phyloP scores from a whole-genome alignment of 2,888 invertebrate genomes.

The Drosophila ustulata region DNA sequence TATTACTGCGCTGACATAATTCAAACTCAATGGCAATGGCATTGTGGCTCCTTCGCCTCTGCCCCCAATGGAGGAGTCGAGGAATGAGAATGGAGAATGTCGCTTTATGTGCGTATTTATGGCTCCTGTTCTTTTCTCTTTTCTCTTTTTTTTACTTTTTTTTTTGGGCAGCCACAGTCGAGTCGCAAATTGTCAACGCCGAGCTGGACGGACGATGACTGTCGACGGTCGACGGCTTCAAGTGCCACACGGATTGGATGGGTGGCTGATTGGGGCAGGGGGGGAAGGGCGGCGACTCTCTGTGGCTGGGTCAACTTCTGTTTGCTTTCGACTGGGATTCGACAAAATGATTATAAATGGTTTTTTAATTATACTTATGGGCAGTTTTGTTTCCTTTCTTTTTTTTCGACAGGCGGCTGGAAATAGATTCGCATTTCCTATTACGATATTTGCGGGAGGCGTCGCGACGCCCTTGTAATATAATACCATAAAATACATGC shows the following conservation, averaged over 20 bases:
- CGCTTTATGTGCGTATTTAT: constrained; percentile 57
- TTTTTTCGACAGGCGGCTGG: constrained; percentile 11
- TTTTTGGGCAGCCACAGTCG: constrained; percentile 23
- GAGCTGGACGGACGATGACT: constrained; percentile 30
- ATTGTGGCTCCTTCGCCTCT: constrained; percentile 20
- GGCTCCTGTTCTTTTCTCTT: constrained; percentile 32
- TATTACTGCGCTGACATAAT: constrained; percentile 76
- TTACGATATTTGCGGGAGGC: constrained; percentile 16
- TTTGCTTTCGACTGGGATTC: constrained; percentile 43
- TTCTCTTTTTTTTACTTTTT: constrained; percentile 19
- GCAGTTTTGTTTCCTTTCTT: constrained; percentile 29
- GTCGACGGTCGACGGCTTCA: constrained; percentile 28
- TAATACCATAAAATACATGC: constrained; percentile 18
- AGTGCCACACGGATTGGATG: constrained; percentile 12
- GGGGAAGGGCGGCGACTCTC: constrained; percentile 3
- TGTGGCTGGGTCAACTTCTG: constrained; percentile 33
- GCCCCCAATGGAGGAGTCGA: constrained; percentile 1
- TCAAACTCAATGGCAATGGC: constrained; percentile 68
- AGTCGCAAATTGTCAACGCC: constrained; percentile 50
- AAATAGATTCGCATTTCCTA: constrained; percentile 41
- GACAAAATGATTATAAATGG: constrained; percentile 68
- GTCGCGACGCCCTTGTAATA: constrained; percentile 28
- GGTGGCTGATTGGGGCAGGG: not conserved
- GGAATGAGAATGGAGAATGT: constrained; percentile 19
- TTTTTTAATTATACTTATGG: constrained; percentile 70